Percentiles rank a stretch among this genome's conserved stretches.
Conservation (phyloP, 2,797 vertebrate species). For the Carcharodon carcharias region DNA sequence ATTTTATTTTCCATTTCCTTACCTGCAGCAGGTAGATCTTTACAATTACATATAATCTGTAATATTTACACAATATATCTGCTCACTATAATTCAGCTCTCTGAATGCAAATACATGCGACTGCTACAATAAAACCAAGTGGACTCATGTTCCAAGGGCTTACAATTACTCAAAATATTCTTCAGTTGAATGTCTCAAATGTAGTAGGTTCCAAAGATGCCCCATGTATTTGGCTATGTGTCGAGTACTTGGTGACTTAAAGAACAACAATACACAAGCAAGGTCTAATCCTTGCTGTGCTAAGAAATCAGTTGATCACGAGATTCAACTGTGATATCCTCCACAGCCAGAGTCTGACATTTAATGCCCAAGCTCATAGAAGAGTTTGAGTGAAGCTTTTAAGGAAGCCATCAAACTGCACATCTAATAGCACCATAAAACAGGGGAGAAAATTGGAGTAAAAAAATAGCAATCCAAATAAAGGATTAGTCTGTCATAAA, state of each 20-base stretch:
- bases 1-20: background rate
- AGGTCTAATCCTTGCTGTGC: background rate
- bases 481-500: background rate
- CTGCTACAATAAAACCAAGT: background rate
- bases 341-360: background rate
- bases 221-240: background rate
- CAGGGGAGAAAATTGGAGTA: slow-evolving; percentile 44
- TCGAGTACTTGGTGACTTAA: background rate
- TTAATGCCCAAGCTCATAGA: background rate
- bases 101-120: background rate
- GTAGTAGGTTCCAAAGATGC: background rate
- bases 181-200: background rate
- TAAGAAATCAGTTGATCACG: background rate
- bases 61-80: background rate
- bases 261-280: background rate
- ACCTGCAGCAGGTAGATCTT: background rate
- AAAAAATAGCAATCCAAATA: background rate
- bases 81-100: background rate
- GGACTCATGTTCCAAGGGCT: background rate
- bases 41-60: background rate
- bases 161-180: background rate
- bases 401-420: background rate
- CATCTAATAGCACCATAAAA: slow-evolving; percentile 56
- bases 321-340: background rate
- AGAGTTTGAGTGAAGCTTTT: background rate